Evolutionary conservation across 2,113 vertebrate species (phyloP), one percentile per base, ranked within the genome.

Genomic region (Holacanthus passer): DNA sequence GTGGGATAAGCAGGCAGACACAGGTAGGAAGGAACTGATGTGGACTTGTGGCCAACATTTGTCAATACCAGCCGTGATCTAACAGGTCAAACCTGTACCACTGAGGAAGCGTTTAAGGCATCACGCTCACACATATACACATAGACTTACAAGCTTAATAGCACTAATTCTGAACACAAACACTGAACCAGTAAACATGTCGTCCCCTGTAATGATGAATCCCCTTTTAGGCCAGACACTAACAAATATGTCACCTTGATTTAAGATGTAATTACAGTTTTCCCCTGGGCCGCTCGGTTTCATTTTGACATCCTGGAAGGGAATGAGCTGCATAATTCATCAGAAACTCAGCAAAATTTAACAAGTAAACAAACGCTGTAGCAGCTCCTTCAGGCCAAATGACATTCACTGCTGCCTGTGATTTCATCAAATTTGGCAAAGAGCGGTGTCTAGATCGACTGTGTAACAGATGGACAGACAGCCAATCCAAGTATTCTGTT

Each of bases 21-120:
- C 77, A 65, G 77, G 58, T 84, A 72, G 53, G 70, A 82, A 55
- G 75, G 79, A 77, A 41, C 74, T n/a, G n/a, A 58, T 4, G 60
- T 14, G 73, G 84, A 74, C 47, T 39, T 0, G 5, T 0, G 5
- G 70, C 78, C 63, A 79, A 63, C 68, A 43, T 77, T 75, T 75
- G 85, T 70, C 82, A 71, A 35, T 35, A 75, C 47, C 65, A 59
- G 64, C 66, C 7, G 41, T 84, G 78, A 88, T 32, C 29, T 11
- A 77, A 83, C 77, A 1, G 62, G 37, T 62, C 66, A 68, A 50
- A 63, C 29, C 70, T 68, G 69, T 59, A 66, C 78, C 85, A 45
- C 70, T 62, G 58, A 56, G 64, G 68, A 71, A 53, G 64, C 65
- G 50, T 45, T 73, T 35, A 67, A 55, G 62, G 39, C n/a, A 39